A percentile compares a stretch with the other conserved stretches of the same genome.
Evolutionary conservation across 2,888 invertebrate genomes (phyloP).

Genomic region (Gastracanthus pulcherrimus): DNA sequence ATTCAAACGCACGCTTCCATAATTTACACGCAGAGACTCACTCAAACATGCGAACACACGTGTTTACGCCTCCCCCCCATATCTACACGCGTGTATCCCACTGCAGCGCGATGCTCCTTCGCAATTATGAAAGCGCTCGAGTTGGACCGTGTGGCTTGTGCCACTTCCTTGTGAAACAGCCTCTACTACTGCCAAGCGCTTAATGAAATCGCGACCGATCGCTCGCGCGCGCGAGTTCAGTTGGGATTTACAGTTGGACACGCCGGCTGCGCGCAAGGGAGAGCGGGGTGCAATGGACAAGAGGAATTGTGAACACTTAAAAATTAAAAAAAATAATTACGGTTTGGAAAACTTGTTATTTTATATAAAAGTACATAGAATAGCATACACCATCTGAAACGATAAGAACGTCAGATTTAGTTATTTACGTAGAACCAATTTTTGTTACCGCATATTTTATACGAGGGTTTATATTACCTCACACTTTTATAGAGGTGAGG

Average conservation of each 20-base stretch:
- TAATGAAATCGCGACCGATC: conserved; percentile 31
- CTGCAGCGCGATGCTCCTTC: background rate
- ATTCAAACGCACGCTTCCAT: background rate
- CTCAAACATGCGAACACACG: background rate
- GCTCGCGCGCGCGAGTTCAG: background rate
- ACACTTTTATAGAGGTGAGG: no score
- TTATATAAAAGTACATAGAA: no score
- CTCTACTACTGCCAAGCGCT: background rate
- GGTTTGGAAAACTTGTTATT: no score
- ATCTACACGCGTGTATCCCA: background rate
- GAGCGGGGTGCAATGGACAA: background rate
- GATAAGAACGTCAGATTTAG: no score
- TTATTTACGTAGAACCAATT: no score
- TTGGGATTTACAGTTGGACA: background rate
- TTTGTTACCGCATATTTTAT: no score
- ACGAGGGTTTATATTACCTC: no score
- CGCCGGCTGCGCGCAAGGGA: background rate
- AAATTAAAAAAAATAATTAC: no score
- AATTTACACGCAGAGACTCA: background rate
- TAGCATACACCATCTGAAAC: no score
- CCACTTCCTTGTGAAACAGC: conserved; percentile 37
- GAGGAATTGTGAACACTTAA: no score
- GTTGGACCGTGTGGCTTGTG: conserved; percentile 32
- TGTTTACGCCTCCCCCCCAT: background rate
- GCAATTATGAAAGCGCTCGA: conserved; percentile 18